Evolutionary conservation across 2,113 vertebrate species (phyloP), one percentile per base, ranked within the genome.

Genomic region (Fulica atra): DNA sequence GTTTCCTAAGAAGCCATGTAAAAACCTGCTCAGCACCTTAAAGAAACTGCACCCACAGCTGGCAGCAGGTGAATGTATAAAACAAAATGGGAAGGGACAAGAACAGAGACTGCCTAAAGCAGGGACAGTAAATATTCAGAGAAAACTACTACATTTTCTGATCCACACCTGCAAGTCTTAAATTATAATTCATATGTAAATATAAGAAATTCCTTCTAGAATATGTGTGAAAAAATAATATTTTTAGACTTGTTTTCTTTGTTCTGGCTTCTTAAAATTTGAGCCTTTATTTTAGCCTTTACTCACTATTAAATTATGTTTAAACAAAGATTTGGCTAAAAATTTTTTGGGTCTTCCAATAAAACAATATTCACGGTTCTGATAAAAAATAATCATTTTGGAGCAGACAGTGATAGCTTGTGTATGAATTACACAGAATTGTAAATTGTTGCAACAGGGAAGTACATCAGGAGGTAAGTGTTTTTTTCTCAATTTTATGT

Each of bases 1-100:
- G 72, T 98, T 99, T 93, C 99, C 99, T 54, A 99, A 99, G 98
- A 99, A 99, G 88, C 99, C 99, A 2, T 98, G 99, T 97, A 99
- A 99, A 98, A 98, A 88, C 96, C 98, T 99, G 24, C 93, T 99
- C 21, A 98, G 98, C 97, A 98, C 98, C 21, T 98, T 99, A 86
- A 98, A 95, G 98, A 99, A 98, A 96, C 95, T 99, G 85, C 97
- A 99, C 95, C 98, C 98, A 60, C 99, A 99, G 88, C 98, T 99
- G 63, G 98, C 97, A 96, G 97, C 98, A 88, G 99, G 99, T 99
- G 98, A 97, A 54, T 78, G 73, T 28, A 40, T 84, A 90, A 93
- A 94, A 85, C 31, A 65, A 93, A 82, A 88, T 42, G 44, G 42
- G 77, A 91, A 86, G n/a, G 51, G 46, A 6, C 61, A 60, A 74